These are phyloP conservation scores for Chromoteleia sp. DNA, from an alignment of 2,888 invertebrate species.

Conservation along the genomic window DNA sequence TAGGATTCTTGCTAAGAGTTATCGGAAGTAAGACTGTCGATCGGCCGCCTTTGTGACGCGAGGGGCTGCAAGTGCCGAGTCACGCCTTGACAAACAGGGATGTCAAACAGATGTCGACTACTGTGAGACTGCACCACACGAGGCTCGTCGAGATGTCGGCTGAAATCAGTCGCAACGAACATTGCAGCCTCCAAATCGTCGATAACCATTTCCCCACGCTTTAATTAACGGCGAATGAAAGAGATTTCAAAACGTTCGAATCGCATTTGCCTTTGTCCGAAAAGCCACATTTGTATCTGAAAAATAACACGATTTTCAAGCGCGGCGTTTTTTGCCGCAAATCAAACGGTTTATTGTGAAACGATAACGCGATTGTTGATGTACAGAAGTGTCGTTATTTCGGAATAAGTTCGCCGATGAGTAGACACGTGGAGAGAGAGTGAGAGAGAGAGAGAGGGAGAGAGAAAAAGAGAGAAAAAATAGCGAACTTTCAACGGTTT, in stretches of 20 bases:
- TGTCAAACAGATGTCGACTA: slow-evolving; percentile 84
- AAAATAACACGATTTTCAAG: slow-evolving; percentile 24
- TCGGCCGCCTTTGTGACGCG: slow-evolving; percentile 76
- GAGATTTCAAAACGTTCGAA: neutral
- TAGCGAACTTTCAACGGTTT: slow-evolving; percentile 67
- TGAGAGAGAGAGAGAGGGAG: neutral
- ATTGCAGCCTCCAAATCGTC: slow-evolving; percentile 9
- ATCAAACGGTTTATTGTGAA: slow-evolving; percentile 45
- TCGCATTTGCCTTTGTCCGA: slow-evolving; percentile 19
- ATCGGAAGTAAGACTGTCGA: slow-evolving; percentile 71
- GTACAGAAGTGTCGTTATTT: slow-evolving; percentile 57
- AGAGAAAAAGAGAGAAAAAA: slow-evolving; percentile 37
- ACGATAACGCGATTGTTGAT: slow-evolving; percentile 64
- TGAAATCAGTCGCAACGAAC: slow-evolving; percentile 40
- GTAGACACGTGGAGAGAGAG: no score
- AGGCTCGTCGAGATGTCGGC: slow-evolving; percentile 11
- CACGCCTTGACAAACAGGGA: slow-evolving; percentile 85
- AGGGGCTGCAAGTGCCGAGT: slow-evolving; percentile 84
- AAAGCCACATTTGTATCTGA: neutral
- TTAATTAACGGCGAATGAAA: neutral
- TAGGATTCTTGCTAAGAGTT: slow-evolving; percentile 74
- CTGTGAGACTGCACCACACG: slow-evolving; percentile 55
- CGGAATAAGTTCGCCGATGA: slow-evolving; percentile 57
- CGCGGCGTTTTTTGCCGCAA: slow-evolving; percentile 15
- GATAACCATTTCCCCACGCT: neutral